Base-by-base conservation (phyloP, 2,888 invertebrate species). In the Microctonus aethiopoides region DNA sequence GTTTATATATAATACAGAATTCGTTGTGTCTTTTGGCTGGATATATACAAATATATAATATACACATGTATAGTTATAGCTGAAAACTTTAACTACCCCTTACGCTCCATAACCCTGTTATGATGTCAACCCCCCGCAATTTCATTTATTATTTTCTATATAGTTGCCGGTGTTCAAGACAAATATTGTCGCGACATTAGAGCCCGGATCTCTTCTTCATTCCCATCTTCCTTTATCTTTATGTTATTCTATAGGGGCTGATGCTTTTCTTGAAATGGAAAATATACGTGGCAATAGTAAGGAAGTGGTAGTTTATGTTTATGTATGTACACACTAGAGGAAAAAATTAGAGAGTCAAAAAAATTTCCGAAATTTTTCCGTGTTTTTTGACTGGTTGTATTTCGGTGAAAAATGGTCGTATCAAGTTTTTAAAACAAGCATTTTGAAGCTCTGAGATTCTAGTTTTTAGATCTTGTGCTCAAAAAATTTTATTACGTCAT, bases 71-170 rank as follows among this genome's bases (percentile, higher is more conserved):
- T 39, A 70, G 68, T 56, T 71, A 72, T 76, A 80, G 79, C 79
- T 79, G 80, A 81, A 83, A 83, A 83, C 77, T 83, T 83, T 82
- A 83, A 84, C 83, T 83, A 83, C 81, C 59, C 59, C 83, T 83
- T 80, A 83, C 83, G 83, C 82, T 79, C 80, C 83, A 84, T 84
- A 84, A 83, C 83, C 79, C 81, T 79, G 80, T 83, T 83, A 83
- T 81, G 81, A 81, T 79, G 16, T 16, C 46, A 46, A 46, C 46
- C 79, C 78, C 73, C 74, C 76, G 75, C 77, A 74, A 78, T 77
- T 77, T 75, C 80, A 77, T 80, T 83, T 81, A 82, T 83, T 83
- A 84, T 83, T 82, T 83, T 81, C 80, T 79, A 26, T 29, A 81
- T 29, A 81, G 70, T 72, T 71, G 75, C 74, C 68, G 73, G 79